These are phyloP conservation scores for Lamproptera curius DNA, from an alignment of 2,888 invertebrate species.

Conservation along the genomic window DNA sequence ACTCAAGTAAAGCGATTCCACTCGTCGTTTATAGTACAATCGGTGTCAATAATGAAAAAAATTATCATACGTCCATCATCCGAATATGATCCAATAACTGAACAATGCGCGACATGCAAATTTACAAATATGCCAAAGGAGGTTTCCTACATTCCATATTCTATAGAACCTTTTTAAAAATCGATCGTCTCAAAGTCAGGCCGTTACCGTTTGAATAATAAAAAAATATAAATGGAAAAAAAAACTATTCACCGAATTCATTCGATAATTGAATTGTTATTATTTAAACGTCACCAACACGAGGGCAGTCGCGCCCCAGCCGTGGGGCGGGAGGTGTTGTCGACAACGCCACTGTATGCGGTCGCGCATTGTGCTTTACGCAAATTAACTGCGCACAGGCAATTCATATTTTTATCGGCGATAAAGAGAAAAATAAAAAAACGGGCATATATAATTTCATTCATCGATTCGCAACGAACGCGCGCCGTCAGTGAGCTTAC, in stretches of 20 bases:
- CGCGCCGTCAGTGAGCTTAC: constrained; percentile 41
- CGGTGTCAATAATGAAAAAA: constrained; percentile 41
- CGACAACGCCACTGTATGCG: constrained; percentile 53
- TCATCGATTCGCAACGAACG: constrained; percentile 64
- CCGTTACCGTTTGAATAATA: constrained; percentile 25
- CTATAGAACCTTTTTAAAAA: neutral
- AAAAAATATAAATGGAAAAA: constrained; percentile 30
- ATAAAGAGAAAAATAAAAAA: constrained; percentile 49
- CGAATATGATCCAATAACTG: constrained; percentile 64
- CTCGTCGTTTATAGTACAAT: constrained; percentile 44
- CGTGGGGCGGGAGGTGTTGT: constrained; percentile 41
- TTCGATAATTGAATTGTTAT: constrained; percentile 45
- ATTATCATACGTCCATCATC: constrained; percentile 74
- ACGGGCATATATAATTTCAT: constrained; percentile 36
- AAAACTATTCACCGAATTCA: constrained; percentile 23
- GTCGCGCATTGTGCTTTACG: constrained; percentile 67
- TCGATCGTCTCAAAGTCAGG: neutral
- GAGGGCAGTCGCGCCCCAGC: constrained; percentile 70
- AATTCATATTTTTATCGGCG: constrained; percentile 69
- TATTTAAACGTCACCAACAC: constrained; percentile 31
- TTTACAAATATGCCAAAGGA: constrained; percentile 54
- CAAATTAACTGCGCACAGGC: constrained; percentile 68
- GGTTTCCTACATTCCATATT: neutral
- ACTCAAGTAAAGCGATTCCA: constrained; percentile 37
- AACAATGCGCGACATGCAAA: constrained; percentile 63